Evolutionary conservation across 2,797 vertebrate species (phyloP), one percentile per base, ranked within the genome.

Genomic region (Sebastes matsubarae): DNA sequence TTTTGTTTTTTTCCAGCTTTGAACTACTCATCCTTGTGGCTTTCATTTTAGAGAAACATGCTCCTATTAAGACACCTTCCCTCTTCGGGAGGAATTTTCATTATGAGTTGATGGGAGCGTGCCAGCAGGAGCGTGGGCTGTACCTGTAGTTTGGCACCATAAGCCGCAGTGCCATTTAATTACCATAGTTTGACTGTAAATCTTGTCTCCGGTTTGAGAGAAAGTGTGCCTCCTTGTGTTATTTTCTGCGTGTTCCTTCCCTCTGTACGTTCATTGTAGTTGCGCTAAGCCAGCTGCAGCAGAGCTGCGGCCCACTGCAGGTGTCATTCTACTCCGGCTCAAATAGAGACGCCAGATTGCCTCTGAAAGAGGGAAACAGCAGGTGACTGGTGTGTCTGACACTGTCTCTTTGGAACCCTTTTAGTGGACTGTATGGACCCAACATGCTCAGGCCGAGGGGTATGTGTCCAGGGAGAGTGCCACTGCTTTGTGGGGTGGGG

Each of bases 351-450:
- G 29, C 69, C 81, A 77, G 74, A 73, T 73, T 79, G 74, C 34
- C n/a, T 79, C 32, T 87, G 61, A 87, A 87, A 78, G 60, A 78
- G 29, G 42, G 58, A 81, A 88, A 77, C 87, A 82, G 83, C 88
- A 87, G 88, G 85, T 84, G 84, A 84, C 79, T 59, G 25, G 27
- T 87, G 77, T 88, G 75, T 90, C 68, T 92, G 73, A 90, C 79
- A 29, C 57, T 73, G 29, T 87, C 38, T 82, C 25, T 87, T 82
- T 92, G 59, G 74, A 80, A 88, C 59, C 69, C 79, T 92, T 92
- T 18, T 82, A 99, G 99, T 99, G 96, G 98, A 99, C 92, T 99
- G 99, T 90, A 94, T 99, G 95, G 99, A 99, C 88, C 98, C 98
- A 1, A 99, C 98, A 0, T 99, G 99, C 90, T 98, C 97, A 0